Evolutionary conservation across 2,113 vertebrate genomes (phyloP).

Genomic region (Campylomormyrus numenius): DNA sequence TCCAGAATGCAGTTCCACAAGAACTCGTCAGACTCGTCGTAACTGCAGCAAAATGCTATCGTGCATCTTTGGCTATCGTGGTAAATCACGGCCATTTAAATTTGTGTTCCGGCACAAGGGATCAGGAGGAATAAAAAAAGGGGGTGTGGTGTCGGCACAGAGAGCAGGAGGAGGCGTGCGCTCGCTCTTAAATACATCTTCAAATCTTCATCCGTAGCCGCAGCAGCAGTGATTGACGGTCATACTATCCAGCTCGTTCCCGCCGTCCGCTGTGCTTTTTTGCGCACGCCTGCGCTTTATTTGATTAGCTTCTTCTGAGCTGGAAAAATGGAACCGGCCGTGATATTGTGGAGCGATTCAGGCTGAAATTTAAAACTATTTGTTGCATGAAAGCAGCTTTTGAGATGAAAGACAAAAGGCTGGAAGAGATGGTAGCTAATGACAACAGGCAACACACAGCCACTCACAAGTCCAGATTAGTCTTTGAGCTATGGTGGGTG

Average conservation of each 20-base stretch:
- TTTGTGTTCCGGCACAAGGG: not conserved
- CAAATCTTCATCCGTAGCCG: not conserved
- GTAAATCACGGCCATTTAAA: not conserved
- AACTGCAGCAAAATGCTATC: not conserved
- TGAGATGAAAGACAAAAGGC: slow-evolving; percentile 55
- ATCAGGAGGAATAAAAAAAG: not conserved
- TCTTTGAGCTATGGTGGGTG: slow-evolving; percentile 21
- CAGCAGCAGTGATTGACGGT: slow-evolving; percentile 1
- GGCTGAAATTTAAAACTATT: slow-evolving; percentile 50
- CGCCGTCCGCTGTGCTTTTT: slow-evolving; percentile 8
- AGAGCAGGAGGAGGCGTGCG: not conserved
- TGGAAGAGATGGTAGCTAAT: slow-evolving; percentile 37
- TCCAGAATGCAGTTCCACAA: not conserved
- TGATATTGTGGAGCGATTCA: slow-evolving; percentile 33
- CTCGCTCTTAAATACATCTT: not conserved
- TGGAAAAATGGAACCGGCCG: slow-evolving; percentile 26
- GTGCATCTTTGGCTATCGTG: not conserved
- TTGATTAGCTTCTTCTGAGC: slow-evolving; percentile 43
- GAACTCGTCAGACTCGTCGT: not conserved
- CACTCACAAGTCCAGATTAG: slow-evolving; percentile 39
- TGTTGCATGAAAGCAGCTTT: slow-evolving; percentile 51
- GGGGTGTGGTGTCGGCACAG: not conserved
- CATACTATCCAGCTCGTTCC: not conserved
- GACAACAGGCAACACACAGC: slow-evolving; percentile 38
- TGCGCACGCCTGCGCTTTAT: slow-evolving; percentile 22